Conservation (phyloP, 2,888 invertebrate species). For the Horisme vitalbata region DNA sequence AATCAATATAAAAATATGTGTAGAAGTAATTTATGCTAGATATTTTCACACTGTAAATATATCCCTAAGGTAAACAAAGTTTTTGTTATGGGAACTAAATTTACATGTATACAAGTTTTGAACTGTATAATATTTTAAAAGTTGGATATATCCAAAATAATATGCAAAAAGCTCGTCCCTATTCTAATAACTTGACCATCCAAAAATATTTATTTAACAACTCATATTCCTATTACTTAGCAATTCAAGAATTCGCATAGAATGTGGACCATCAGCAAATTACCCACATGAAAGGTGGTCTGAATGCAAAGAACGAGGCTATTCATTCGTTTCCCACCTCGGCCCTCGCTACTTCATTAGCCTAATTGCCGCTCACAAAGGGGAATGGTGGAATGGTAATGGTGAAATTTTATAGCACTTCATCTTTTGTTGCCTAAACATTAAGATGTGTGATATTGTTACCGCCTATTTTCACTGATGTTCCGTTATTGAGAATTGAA, state of each 20-base stretch:
- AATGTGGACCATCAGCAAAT: conserved; percentile 71
- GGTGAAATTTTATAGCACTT: conserved; percentile 76
- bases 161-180: background rate
- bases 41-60: no score
- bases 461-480: no score
- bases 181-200: background rate
- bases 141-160: no score
- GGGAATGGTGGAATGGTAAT: conserved; percentile 66
- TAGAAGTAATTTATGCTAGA: no score
- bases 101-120: no score
- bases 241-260: conserved; percentile 42
- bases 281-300: conserved; percentile 78
- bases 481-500: no score
- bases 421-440: conserved; percentile 58
- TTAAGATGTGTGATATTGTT: no score
- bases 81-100: no score
- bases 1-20: no score
- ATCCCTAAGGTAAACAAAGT: no score
- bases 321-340: conserved; percentile 60
- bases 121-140: no score
- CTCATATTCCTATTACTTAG: conserved; percentile 56
- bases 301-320: conserved; percentile 70
- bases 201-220: conserved; percentile 38
- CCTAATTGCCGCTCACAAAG: conserved; percentile 77
- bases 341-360: conserved; percentile 73